A percentile compares a stretch with the other conserved stretches of the same genome.
phyloP scores from a whole-genome alignment of 2,888 invertebrate genomes.

The Unio pictorum region DNA sequence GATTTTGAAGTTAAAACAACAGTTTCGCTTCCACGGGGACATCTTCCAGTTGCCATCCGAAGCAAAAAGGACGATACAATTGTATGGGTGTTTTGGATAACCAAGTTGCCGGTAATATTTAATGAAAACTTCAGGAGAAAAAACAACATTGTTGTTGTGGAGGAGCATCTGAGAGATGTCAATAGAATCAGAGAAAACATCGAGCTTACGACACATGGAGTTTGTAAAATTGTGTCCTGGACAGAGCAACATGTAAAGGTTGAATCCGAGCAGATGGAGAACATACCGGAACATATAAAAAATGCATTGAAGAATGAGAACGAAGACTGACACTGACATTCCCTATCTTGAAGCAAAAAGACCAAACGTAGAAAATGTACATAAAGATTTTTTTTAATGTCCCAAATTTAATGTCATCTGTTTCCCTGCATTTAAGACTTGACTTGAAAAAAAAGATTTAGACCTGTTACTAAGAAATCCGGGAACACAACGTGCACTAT shows the following conservation, averaged over 20 bases:
- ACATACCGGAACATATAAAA: no score
- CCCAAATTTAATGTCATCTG: no score
- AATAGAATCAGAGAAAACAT: constrained; percentile 11
- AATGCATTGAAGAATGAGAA: no score
- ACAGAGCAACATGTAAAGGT: constrained; percentile 43
- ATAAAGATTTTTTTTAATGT: no score
- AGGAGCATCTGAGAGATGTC: background rate
- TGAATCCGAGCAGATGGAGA: constrained; percentile 2
- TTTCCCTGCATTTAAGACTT: no score
- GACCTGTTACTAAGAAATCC: no score
- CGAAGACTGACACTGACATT: no score
- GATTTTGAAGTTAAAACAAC: constrained; percentile 40
- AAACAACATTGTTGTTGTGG: background rate
- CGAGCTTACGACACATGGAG: constrained; percentile 31
- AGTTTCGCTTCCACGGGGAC: constrained; percentile 26
- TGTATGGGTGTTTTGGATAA: constrained; percentile 23
- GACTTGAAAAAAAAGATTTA: no score
- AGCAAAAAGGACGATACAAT: constrained; percentile 25
- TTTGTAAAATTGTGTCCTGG: constrained; percentile 32
- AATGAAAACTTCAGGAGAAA: constrained; percentile 10
- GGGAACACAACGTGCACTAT: no score
- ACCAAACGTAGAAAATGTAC: no score
- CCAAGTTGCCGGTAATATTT: constrained; percentile 27
- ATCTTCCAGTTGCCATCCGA: constrained; percentile 33
- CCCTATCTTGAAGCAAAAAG: no score